Evolutionary conservation across 1,140 invertebrate genomes (phyloP).

Genomic region (Chelonus insularis): DNA sequence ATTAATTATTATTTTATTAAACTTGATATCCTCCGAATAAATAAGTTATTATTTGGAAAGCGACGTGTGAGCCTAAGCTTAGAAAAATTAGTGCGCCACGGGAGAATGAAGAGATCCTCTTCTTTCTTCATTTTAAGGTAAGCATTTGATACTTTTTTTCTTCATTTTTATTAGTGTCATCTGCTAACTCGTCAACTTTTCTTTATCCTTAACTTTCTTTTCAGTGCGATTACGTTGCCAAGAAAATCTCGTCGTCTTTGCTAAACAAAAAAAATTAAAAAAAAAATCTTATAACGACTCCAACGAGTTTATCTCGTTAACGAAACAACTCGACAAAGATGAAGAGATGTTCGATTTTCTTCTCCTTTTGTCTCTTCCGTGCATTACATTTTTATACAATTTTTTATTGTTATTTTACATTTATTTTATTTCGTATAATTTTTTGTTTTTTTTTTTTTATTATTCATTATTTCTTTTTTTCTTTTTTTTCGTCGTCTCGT

Average conservation of each 20-base stretch:
- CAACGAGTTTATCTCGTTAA: conserved; percentile 29
- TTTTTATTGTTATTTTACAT: not conserved
- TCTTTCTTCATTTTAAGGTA: conserved; percentile 56
- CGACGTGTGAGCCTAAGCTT: conserved; percentile 30
- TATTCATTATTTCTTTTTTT: too few species aligned
- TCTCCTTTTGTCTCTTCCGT: not conserved
- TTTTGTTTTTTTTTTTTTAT: not conserved
- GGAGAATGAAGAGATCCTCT: conserved; percentile 55
- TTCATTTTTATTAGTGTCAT: not conserved
- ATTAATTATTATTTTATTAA: too few species aligned
- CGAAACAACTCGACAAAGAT: conserved; percentile 19
- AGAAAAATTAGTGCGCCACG: conserved; percentile 55
- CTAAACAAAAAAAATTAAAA: not conserved
- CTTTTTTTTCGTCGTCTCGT: too few species aligned
- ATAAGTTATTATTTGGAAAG: too few species aligned
- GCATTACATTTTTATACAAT: not conserved
- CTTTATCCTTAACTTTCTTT: not conserved
- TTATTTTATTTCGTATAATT: not conserved
- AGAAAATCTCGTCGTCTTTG: conserved; percentile 6
- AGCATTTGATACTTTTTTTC: conserved; percentile 12
- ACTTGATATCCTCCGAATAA: too few species aligned
- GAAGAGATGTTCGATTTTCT: conserved; percentile 13
- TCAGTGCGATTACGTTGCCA: not conserved
- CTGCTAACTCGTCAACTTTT: not conserved
- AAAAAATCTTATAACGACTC: conserved; percentile 22